Evolutionary conservation across 1,140 invertebrate species (phyloP).

Genomic region (Drosophila parabipectinata): DNA sequence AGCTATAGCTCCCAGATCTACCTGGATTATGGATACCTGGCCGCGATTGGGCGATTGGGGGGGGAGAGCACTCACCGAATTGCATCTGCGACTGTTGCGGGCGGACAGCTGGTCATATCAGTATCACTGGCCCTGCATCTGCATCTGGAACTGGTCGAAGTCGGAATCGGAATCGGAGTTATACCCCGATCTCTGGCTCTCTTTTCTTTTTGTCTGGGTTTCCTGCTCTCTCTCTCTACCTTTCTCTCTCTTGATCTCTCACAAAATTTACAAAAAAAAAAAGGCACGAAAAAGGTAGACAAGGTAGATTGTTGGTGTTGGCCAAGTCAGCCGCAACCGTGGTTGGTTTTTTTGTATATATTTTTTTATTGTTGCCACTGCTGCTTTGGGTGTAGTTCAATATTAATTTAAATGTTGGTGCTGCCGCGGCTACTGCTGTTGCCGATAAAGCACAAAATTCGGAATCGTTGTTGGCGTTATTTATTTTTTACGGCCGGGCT

Average conservation of each 20-base stretch:
- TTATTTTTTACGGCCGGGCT: constrained; percentile 50
- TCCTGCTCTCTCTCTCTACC: constrained; percentile 35
- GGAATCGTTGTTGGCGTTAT: constrained; percentile 58
- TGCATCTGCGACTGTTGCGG: constrained; percentile 44
- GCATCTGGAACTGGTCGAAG: constrained; percentile 50
- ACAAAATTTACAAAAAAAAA: constrained; percentile 25
- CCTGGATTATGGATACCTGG: background rate
- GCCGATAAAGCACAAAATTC: constrained; percentile 73
- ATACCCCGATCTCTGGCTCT: constrained; percentile 29
- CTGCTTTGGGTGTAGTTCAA: constrained; percentile 72
- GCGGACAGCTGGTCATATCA: constrained; percentile 56
- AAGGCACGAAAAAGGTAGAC: constrained; percentile 72
- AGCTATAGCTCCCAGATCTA: constrained; percentile 13
- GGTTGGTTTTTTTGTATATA: constrained; percentile 11
- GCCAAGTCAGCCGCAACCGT: constrained; percentile 67
- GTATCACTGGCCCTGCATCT: constrained; percentile 21
- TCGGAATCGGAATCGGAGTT: constrained; percentile 17
- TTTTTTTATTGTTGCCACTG: constrained; percentile 27
- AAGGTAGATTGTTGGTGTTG: constrained; percentile 46
- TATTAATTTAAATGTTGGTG: constrained; percentile 71
- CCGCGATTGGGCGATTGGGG: background rate
- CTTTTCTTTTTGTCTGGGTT: constrained; percentile 22
- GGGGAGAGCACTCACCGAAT: constrained; percentile 49
- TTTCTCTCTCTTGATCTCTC: constrained; percentile 23
- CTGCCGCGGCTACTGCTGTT: constrained; percentile 17